Conservation (phyloP, 37 sponge, comb jelly and placozoan species). For the Ephydatia muelleri region DNA sequence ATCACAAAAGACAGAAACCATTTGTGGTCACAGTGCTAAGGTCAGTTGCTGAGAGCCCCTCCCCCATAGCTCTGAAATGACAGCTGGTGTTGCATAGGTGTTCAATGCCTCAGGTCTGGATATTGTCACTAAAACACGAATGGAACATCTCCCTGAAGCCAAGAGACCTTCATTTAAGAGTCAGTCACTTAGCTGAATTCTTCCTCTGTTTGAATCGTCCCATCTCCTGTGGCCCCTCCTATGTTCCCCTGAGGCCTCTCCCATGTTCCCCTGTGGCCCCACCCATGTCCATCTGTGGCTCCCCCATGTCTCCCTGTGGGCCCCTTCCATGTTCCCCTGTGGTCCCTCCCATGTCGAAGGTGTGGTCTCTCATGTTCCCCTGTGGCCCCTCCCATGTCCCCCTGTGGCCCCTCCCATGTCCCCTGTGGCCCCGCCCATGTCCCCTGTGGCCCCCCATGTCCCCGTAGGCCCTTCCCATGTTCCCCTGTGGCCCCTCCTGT, state of each 20-base stretch:
- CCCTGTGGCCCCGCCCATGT: too few relatives aligned
- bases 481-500: too few relatives aligned
- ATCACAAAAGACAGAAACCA: conserved; percentile 73
- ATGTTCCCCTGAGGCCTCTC: not conserved
- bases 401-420: too few relatives aligned
- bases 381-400: too few relatives aligned
- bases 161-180: conserved; percentile 73
- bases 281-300: not conserved
- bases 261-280: not conserved
- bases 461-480: too few relatives aligned
- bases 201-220: not conserved
- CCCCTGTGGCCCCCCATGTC: too few relatives aligned
- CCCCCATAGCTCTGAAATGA: not conserved
- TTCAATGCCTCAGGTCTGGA: conserved; percentile 82
- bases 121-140: conserved; percentile 81
- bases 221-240: not conserved
- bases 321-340: not conserved
- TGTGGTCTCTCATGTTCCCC: too few relatives aligned
- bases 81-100: conserved; percentile 52
- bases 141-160: conserved; percentile 89
- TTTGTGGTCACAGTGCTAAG: conserved; percentile 73
- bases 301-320: not conserved
- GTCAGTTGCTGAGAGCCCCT: conserved; percentile 7
- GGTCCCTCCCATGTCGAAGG: too few relatives aligned
- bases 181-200: not conserved